Evolutionary conservation across 2,113 vertebrate species (phyloP).

Genomic region (Oriolus oriolus): DNA sequence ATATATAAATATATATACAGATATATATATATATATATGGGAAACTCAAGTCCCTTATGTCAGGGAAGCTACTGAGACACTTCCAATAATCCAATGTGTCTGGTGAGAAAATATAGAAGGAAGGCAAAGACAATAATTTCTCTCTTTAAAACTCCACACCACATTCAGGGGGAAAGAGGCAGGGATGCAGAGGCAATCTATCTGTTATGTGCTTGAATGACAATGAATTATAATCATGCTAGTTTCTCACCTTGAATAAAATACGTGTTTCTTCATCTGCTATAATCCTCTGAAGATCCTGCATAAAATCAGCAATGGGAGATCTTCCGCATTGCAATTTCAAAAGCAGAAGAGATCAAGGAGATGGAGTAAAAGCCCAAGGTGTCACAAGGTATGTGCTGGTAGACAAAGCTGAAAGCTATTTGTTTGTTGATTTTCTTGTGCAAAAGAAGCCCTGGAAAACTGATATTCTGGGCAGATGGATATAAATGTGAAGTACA

Average conservation of each 20-base stretch:
- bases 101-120: background rate
- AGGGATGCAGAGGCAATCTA: background rate
- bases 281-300: background rate
- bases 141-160: background rate
- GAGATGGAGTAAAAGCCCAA: background rate
- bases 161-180: background rate
- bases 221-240: background rate
- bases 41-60: background rate
- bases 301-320: background rate
- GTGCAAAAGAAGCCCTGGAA: background rate
- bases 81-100: background rate
- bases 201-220: background rate
- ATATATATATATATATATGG: background rate
- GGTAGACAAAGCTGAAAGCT: background rate
- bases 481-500: background rate
- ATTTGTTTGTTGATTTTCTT: background rate
- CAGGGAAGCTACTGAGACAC: background rate
- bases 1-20: no score
- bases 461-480: background rate
- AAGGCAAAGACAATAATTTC: background rate
- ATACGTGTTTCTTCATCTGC: background rate
- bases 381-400: background rate
- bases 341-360: background rate
- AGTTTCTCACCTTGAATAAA: background rate
- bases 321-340: background rate